Percentiles rank a stretch among this genome's conserved stretches.
phyloP scores from a whole-genome alignment of 2,113 vertebrate species.

The Passerina amoena region DNA sequence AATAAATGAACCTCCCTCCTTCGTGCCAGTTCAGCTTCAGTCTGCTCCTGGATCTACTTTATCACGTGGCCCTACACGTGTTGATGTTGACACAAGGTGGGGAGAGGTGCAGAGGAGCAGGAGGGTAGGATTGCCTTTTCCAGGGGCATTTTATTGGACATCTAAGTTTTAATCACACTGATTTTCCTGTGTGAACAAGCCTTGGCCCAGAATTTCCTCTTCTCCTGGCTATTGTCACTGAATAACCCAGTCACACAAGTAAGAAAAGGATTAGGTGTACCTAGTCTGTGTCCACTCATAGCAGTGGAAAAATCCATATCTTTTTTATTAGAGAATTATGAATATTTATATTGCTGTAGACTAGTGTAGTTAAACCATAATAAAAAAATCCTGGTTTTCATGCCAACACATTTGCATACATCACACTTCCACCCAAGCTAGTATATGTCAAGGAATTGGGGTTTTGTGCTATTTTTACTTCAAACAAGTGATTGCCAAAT shows the following conservation, averaged over 20 bases:
- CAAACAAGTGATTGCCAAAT: neutral
- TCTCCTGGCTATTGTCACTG: neutral
- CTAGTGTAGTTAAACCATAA: neutral
- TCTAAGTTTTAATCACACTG: neutral
- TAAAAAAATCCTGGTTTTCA: neutral
- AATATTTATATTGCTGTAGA: neutral
- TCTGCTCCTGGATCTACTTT: neutral
- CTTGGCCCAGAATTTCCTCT: neutral
- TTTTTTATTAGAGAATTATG: neutral
- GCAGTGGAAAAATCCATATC: neutral
- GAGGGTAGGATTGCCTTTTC: neutral
- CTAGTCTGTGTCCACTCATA: neutral
- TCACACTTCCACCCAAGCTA: neutral
- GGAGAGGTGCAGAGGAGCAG: neutral
- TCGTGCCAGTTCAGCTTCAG: neutral
- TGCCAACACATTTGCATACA: neutral
- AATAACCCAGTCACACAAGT: neutral
- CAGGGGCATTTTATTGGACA: neutral
- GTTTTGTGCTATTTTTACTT: neutral
- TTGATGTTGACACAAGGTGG: neutral
- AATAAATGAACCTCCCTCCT: neutral
- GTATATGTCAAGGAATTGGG: neutral
- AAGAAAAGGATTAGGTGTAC: neutral
- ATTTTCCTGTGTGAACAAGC: slow-evolving; percentile 10
- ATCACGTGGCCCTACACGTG: neutral